These are phyloP conservation scores for Ormyrus rosae DNA, from an alignment of 2,888 invertebrate genomes.

Conservation along the genomic window DNA sequence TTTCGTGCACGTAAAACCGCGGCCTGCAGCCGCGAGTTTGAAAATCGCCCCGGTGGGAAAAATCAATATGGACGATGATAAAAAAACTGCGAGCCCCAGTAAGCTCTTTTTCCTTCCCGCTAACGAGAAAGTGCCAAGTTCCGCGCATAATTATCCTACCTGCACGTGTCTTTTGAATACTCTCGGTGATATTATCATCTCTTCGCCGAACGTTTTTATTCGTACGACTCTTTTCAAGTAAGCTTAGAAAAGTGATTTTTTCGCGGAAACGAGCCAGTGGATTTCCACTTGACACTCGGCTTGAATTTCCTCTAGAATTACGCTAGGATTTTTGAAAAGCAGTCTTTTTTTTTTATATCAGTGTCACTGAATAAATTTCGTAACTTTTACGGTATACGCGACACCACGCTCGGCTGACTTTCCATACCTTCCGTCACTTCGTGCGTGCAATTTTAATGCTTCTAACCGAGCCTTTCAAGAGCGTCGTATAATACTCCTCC, in stretches of 20 bases:
- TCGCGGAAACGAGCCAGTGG: too few relatives aligned
- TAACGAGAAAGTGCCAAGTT: slow-evolving; percentile 38
- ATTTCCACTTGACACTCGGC: neutral
- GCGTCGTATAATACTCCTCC: too few relatives aligned
- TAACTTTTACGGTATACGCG: neutral
- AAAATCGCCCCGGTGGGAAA: slow-evolving; percentile 15
- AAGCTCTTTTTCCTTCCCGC: neutral
- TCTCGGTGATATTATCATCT: too few relatives aligned
- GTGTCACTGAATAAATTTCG: neutral
- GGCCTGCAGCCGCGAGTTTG: neutral
- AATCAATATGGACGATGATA: slow-evolving; percentile 35
- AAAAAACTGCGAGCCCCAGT: neutral
- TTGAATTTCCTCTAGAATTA: too few relatives aligned
- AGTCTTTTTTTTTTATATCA: too few relatives aligned
- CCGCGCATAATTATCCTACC: slow-evolving; percentile 23
- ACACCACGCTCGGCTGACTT: neutral
- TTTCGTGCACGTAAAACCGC: too few relatives aligned
- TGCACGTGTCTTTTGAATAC: too few relatives aligned
- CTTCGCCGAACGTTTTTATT: too few relatives aligned
- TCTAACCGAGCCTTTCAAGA: too few relatives aligned
- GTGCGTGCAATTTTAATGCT: neutral
- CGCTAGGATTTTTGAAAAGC: too few relatives aligned
- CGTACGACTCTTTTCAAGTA: too few relatives aligned
- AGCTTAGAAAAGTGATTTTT: too few relatives aligned
- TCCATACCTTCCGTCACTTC: neutral